Evolutionary conservation across 2,888 invertebrate species (phyloP).

Genomic region (Hipparchia semele): DNA sequence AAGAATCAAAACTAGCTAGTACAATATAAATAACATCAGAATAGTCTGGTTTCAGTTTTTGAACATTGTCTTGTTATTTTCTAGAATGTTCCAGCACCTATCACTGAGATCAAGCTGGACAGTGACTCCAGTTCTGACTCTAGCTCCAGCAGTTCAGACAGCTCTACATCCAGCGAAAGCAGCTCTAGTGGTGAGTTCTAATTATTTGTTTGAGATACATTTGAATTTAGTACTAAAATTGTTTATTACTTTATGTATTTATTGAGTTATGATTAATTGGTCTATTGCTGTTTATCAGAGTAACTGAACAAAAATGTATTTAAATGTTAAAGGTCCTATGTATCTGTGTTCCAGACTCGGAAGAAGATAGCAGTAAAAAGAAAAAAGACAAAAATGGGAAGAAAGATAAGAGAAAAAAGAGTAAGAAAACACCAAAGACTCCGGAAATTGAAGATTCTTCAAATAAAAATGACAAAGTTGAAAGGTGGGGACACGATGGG

Average conservation of each 20-base stretch:
- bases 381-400: conserved; percentile 53
- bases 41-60: too few relatives aligned
- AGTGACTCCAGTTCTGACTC: conserved; percentile 68
- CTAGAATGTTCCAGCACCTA: conserved; percentile 69
- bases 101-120: conserved; percentile 66
- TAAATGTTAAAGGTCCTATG: background rate
- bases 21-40: too few relatives aligned
- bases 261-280: too few relatives aligned
- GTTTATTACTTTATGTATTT: too few relatives aligned
- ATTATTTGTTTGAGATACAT: background rate
- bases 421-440: conserved; percentile 50
- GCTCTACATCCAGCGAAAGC: conserved; percentile 66
- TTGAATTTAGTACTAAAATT: background rate
- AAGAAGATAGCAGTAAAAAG: conserved; percentile 47
- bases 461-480: conserved; percentile 46
- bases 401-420: conserved; percentile 57
- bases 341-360: conserved; percentile 54
- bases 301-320: too few relatives aligned
- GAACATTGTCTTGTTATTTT: conserved; percentile 32
- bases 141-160: conserved; percentile 61
- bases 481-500: conserved; percentile 75
- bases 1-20: too few relatives aligned
- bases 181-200: conserved; percentile 63
- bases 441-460: conserved; percentile 44
- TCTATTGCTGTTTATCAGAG: too few relatives aligned